Evolutionary conservation across 2,797 vertebrate species (phyloP).

Genomic region (Denticeps clupeoides): DNA sequence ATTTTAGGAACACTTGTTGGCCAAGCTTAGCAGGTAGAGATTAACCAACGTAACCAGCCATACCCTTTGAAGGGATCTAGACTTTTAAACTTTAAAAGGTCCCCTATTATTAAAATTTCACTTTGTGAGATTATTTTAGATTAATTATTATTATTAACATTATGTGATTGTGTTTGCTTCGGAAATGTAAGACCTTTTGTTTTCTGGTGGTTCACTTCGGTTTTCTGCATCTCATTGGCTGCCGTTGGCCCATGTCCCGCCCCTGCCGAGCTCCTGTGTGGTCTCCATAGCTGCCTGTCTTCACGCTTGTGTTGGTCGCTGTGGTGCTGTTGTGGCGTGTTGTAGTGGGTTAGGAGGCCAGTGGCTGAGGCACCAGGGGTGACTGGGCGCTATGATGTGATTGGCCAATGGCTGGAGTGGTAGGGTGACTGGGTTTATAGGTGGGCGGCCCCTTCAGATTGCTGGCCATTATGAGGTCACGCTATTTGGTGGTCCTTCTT

Average conservation of each 20-base stretch:
- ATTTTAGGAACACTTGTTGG: too few relatives aligned
- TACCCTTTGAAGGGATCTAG: too few relatives aligned
- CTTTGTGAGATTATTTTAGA: too few relatives aligned
- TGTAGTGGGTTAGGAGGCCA: conserved; percentile 31
- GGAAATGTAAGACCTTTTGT: background rate
- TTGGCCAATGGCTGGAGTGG: conserved; percentile 19
- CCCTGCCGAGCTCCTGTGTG: background rate
- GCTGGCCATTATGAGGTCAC: too few relatives aligned
- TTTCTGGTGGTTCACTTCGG: background rate
- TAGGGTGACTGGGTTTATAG: conserved; percentile 6
- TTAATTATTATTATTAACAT: too few relatives aligned
- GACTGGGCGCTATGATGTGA: conserved; percentile 2
- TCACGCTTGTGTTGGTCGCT: conserved; percentile 24
- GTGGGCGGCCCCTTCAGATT: conserved; percentile 58
- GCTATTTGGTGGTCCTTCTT: too few relatives aligned
- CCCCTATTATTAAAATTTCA: too few relatives aligned
- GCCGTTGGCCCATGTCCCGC: background rate
- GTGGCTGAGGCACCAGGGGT: conserved; percentile 15
- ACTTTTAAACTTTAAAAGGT: too few relatives aligned
- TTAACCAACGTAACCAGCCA: too few relatives aligned
- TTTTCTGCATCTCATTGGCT: background rate
- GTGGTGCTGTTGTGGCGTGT: conserved; percentile 20
- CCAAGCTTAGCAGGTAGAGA: too few relatives aligned
- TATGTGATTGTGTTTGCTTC: too few relatives aligned
- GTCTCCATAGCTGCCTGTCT: conserved; percentile 9